Percentiles rank a stretch among this genome's conserved stretches.
Evolutionary conservation across 2,113 vertebrate species (phyloP).

Genomic region (Caranx ignobilis): DNA sequence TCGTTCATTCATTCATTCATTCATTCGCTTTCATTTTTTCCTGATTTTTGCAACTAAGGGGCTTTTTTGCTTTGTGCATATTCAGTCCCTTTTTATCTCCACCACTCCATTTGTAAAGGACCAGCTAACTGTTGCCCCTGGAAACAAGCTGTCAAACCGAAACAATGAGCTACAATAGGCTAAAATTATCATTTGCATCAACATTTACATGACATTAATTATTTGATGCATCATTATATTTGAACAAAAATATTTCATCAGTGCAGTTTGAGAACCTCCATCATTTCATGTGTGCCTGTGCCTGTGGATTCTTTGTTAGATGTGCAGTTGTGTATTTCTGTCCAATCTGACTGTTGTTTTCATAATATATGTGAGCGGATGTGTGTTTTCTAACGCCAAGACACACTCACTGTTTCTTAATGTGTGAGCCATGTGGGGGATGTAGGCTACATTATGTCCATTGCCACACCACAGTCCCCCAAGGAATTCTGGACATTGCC

Average conservation of each 20-base stretch:
- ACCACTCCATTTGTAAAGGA: not conserved
- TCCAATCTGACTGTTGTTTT: slow-evolving; percentile 6
- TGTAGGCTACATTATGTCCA: slow-evolving; percentile 1
- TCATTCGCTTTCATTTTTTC: too few species aligned
- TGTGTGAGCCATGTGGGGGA: slow-evolving; percentile 25
- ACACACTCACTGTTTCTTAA: slow-evolving; percentile 4
- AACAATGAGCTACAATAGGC: not conserved
- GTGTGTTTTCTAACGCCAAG: slow-evolving; percentile 16
- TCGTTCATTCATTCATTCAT: not conserved
- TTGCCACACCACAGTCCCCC: slow-evolving; percentile 16
- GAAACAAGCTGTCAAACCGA: not conserved
- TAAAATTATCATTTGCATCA: not conserved
- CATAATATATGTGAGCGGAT: slow-evolving; percentile 13
- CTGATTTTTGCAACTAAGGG: not conserved
- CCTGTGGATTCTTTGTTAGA: not conserved
- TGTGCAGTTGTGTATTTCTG: slow-evolving; percentile 12
- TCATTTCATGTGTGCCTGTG: not conserved
- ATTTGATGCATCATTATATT: not conserved
- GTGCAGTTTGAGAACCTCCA: not conserved
- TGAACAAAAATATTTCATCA: not conserved
- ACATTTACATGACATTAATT: not conserved
- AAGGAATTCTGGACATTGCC: slow-evolving; percentile 24
- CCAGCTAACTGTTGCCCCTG: not conserved
- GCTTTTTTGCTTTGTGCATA: not conserved
- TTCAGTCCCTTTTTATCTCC: not conserved